Conservation (phyloP, 1,140 invertebrate species). For the Pantala flavescens region DNA sequence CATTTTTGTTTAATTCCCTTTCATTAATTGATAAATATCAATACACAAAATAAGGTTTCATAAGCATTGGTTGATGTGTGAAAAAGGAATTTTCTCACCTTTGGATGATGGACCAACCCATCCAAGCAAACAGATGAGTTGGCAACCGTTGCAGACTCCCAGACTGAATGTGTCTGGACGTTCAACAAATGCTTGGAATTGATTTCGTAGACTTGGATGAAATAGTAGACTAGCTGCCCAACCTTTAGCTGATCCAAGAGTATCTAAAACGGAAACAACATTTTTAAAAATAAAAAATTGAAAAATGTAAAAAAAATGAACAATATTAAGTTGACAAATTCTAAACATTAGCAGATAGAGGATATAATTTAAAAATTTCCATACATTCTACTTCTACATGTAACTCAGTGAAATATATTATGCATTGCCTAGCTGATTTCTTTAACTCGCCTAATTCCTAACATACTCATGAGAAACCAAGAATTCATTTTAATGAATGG, state of each 20-base stretch:
- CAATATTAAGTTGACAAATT: background rate
- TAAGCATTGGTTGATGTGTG: no score
- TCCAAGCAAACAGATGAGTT: conserved; percentile 80
- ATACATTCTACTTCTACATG: no score
- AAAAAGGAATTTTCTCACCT: conserved; percentile 18
- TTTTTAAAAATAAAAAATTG: conserved; percentile 5
- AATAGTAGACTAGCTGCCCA: conserved; percentile 90
- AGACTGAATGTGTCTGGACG: conserved; percentile 83
- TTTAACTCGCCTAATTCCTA: no score
- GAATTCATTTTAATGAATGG: no score
- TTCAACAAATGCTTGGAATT: conserved; percentile 60
- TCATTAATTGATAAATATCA: no score
- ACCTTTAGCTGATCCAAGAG: conserved; percentile 91
- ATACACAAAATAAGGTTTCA: no score
- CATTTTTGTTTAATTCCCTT: no score
- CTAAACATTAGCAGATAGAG: no score
- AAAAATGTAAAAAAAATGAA: conserved; percentile 14
- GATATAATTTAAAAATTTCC: no score
- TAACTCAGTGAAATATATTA: no score
- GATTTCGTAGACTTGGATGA: conserved; percentile 48
- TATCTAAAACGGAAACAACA: conserved; percentile 52
- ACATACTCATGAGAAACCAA: no score
- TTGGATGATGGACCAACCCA: conserved; percentile 50
- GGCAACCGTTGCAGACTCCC: conserved; percentile 96
- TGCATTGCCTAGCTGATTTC: no score